Evolutionary conservation across 2,113 vertebrate species (phyloP).

Genomic region (Pogonocichla stellata): DNA sequence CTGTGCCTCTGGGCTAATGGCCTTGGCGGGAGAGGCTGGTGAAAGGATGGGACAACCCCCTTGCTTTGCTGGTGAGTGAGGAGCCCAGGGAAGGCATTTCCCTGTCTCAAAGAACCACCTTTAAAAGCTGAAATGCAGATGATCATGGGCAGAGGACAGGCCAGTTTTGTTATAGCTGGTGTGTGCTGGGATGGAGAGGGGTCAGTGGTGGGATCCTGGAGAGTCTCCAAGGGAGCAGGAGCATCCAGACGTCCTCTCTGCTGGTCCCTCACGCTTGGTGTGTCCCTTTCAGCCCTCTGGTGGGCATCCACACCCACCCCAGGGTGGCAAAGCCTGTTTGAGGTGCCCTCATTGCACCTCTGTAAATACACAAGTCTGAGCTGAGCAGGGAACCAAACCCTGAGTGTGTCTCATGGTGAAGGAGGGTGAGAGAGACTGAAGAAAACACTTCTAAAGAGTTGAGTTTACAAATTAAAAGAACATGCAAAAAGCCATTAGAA

Average conservation of each 20-base stretch:
- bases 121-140: neutral
- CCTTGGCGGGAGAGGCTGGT: neutral
- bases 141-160: neutral
- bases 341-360: rapidly evolving
- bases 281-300: neutral
- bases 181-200: neutral
- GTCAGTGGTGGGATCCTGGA: no score
- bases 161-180: neutral
- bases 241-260: neutral
- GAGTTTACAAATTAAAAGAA: neutral
- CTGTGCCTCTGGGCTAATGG: neutral
- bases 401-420: neutral
- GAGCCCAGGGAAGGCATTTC: neutral
- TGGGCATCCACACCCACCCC: rapidly evolving
- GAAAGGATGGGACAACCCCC: neutral
- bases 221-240: neutral
- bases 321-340: neutral
- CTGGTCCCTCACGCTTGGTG: neutral
- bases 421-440: neutral
- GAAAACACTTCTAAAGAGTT: neutral
- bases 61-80: neutral
- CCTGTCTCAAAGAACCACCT: neutral
- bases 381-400: neutral
- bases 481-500: neutral
- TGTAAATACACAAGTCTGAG: neutral